Evolutionary conservation across 2,113 vertebrate species (phyloP), one percentile per base, ranked within the genome.

Genomic region (Scolopax mira): DNA sequence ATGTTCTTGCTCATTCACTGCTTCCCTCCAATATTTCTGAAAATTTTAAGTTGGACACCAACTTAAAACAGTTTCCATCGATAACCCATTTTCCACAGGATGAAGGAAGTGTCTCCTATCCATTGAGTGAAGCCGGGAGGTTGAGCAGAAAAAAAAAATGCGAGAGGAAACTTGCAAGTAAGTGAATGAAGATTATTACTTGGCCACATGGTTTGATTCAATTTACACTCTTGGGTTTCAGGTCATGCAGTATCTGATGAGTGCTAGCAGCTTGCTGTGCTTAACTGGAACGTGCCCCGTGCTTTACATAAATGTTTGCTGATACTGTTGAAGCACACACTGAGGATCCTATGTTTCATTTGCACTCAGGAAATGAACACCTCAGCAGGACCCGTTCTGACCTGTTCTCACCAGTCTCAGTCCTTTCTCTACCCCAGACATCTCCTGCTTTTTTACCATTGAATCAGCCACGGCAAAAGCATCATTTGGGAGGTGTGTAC

Each of bases 261-360:
- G 58, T 77, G 66, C 66, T 49, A 57, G 85, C 33, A 85, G 31
- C 92, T 82, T 94, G 85, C 82, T 94, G 88, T 85, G 88, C 75
- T 83, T 77, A 37, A 77, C 42, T 88, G 67, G 79, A 92, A 66
- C n/a, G 28, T 69, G 52, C 18, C 30, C 24, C 39, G 33, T 23
- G 25, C 33, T 12, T 77, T 57, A 66, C 19, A 37, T 41, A 69
- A 73, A 88, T 44, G 41, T 85, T 85, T 94, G 48, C 61, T 72
- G 41, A 57, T 64, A 12, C 41, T 72, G 18, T 65, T 72, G 54
- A 77, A 91, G 41, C 37, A 62, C 85, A 83, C 46, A 28, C 88
- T 30, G 75, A 88, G 88, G 46, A 85, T 52, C 31, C 21, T 7
- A 6, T 17, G 7, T 88, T 82, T 91, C 86, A 69, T 93, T 87